Base-by-base conservation (phyloP, 2,113 vertebrate genomes). In the Alaudala cheleensis region DNA sequence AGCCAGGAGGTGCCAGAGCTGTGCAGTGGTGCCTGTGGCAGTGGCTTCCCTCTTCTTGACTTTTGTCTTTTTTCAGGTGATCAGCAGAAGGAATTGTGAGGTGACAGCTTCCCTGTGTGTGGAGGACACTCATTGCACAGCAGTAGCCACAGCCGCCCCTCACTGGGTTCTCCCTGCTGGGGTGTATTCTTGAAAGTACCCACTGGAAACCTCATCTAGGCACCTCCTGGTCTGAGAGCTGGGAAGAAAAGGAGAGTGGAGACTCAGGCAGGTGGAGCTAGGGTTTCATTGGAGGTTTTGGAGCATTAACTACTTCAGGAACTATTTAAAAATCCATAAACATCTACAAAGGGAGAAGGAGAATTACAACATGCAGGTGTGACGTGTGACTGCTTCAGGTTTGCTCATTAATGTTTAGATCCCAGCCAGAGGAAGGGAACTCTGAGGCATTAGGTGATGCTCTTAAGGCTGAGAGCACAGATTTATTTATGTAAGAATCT, bases 1-100 rank as follows among this genome's bases (percentile, higher is more conserved):
- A 53, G 24, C 19, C 11, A 3, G 14, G 31, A 25, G 33, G 50
- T 33, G 39, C 23, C 23, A 23, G 58, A 23, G 19, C 57, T 24
- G 5, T 50, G 26, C 12, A 22, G 10, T 11, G 12, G 15, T 3
- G 14, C 3, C 12, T 4, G 0, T n/a, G 39, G 11, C 1, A 0
- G 6, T 4, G 12, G 9, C 12, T 77, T 80, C 66, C 39, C 71
- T 84, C 14, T 53, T 26, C 47, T 56, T 90, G 37, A 70, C 53
- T 49, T 71, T 69, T 54, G 72, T 81, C 76, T 82, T n/a, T 81
- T 79, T 15, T 78, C 84, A 98, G 98, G 93, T 96, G 92, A 97
- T 1, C 34, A 1, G 34, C 44, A 5, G 25, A 44, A 62, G 71
- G 71, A 81, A 8, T 11, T 0, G 0, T 9, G 28, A 66, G 31